Evolutionary conservation across 2,888 invertebrate genomes (phyloP), one percentile per base, ranked within the genome.

Genomic region (Periphyllus acericola): DNA sequence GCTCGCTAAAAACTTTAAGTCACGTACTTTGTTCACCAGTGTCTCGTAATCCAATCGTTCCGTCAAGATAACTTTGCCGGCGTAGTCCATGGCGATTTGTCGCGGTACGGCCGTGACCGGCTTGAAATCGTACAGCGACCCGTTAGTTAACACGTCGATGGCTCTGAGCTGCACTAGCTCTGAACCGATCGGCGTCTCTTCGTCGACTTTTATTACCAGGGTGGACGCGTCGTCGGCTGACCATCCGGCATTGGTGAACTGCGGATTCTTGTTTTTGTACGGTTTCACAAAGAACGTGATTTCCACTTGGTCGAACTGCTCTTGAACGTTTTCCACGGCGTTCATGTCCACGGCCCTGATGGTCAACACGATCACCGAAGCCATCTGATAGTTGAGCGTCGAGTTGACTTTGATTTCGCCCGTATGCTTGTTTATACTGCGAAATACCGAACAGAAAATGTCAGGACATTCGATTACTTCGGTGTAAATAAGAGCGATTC

Each of bases 281-380:
- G 96, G 95, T 91, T 96, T 95, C 52, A 96, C 94, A 91, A 96
- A 96, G 72, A 96, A 93, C 0, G 96, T 95, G 11, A 96, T 94
- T 90, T 96, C 96, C 0, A 94, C 94, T 88, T 89, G 92, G 81
- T 94, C 94, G 75, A 93, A 92, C 91, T 96, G 96, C 2, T 92
- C 92, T 3, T 94, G 94, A 82, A 93, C 93, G 90, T 94, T 93
- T 0, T 94, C 92, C 89, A 94, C 94, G 0, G 95, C 96, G 90
- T 96, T 95, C 4, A 94, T 89, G 91, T 96, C 96, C 34, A 92
- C 92, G 0, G 94, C 96, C 91, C 94, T 93, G 0, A 96, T 93
- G 0, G 94, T 94, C n/a, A 96, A 91, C 89, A 95, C 95, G 0
- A 96, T 93, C 11, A 95, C 95, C 1, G 96, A 95, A 0, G 95